Evolutionary conservation across 1,140 invertebrate species (phyloP).

Genomic region (Brevipalpus yothersi): DNA sequence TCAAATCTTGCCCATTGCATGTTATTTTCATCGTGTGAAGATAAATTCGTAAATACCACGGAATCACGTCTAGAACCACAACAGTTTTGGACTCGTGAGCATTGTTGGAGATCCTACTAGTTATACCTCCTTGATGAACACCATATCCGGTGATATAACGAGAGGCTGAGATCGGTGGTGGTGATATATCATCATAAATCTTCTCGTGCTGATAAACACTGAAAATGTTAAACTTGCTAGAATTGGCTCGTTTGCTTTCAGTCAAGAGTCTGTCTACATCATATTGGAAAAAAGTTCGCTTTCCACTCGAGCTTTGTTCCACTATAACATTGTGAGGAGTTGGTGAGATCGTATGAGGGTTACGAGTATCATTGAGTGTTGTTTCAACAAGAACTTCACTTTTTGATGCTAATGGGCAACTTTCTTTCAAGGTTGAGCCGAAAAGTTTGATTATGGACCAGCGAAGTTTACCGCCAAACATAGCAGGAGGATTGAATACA

Average conservation of each 20-base stretch:
- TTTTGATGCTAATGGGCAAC: conserved; percentile 45
- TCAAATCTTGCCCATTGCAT: conserved; percentile 22
- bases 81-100: conserved; percentile 17
- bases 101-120: conserved; percentile 21
- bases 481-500: conserved; percentile 42
- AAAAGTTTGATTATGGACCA: conserved; percentile 70
- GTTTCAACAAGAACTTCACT: conserved; percentile 62
- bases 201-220: conserved; percentile 23
- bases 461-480: conserved; percentile 15
- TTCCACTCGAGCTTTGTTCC: neutral
- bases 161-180: conserved; percentile 45
- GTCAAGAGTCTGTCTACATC: conserved; percentile 5
- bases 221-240: conserved; percentile 34
- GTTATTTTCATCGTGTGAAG: conserved; percentile 57
- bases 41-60: conserved; percentile 83
- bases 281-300: conserved; percentile 6
- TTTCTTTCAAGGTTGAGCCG: conserved; percentile 45
- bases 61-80: conserved; percentile 32
- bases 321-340: conserved; percentile 1
- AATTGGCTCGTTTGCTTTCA: neutral
- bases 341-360: neutral
- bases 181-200: conserved; percentile 26
- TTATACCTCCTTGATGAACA: conserved; percentile 54
- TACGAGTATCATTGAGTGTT: conserved; percentile 24
- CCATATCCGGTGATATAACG: conserved; percentile 43